Conservation (phyloP, 2,113 vertebrate species). For the Phocoena sinus region DNA sequence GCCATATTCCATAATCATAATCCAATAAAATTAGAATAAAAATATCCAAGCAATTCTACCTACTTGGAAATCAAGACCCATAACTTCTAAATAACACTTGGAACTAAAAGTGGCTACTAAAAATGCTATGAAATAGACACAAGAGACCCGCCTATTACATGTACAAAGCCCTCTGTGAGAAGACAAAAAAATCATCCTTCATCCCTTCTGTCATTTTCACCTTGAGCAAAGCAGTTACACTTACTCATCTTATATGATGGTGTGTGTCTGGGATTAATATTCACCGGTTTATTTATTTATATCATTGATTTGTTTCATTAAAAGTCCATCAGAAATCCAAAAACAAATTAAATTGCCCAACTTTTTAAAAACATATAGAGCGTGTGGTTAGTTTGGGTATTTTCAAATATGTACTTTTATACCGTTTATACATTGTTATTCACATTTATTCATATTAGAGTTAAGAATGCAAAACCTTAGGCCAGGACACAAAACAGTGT, state of each 20-base stretch:
- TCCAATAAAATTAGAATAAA: neutral
- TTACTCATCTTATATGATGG: neutral
- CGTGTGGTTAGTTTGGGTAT: neutral
- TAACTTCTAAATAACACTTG: neutral
- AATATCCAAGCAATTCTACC: neutral
- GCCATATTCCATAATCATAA: neutral
- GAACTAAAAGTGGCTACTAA: slow-evolving; percentile 15
- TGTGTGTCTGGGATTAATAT: neutral
- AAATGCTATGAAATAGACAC: neutral
- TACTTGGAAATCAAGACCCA: neutral
- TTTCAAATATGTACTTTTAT: slow-evolving; percentile 26
- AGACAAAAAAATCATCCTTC: neutral
- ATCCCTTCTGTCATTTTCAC: too few species aligned
- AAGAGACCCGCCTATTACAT: neutral
- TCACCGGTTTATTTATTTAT: neutral
- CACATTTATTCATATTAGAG: neutral
- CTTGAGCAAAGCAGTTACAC: slow-evolving; percentile 19
- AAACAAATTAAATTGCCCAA: slow-evolving; percentile 24
- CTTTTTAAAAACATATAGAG: neutral
- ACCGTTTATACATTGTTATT: neutral
- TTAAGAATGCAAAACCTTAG: neutral
- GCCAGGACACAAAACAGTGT: neutral
- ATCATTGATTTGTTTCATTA: slow-evolving; percentile 3
- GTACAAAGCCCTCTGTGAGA: neutral
- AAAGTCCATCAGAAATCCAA: slow-evolving; percentile 47